Conservation (phyloP, 2,888 invertebrate genomes). For the Ophion costatus region DNA sequence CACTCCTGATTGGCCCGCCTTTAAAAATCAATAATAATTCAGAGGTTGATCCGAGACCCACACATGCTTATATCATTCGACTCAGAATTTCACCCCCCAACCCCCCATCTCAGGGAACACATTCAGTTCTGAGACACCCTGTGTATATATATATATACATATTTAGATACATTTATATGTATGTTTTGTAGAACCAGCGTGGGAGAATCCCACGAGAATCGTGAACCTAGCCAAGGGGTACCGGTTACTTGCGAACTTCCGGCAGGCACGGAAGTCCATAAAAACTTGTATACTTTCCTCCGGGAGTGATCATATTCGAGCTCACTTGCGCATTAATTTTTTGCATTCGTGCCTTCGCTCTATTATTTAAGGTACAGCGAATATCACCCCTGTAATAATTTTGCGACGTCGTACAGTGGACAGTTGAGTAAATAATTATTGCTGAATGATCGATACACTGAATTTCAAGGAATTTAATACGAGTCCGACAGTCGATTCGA, state of each 20-base stretch:
- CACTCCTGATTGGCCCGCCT: too few relatives aligned
- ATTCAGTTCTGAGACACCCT: too few relatives aligned
- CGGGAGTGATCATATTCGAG: constrained; percentile 46
- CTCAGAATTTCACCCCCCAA: too few relatives aligned
- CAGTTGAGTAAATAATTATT: background rate
- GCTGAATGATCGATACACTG: too few relatives aligned
- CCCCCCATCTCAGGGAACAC: too few relatives aligned
- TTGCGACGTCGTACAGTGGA: background rate
- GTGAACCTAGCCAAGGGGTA: constrained; percentile 47
- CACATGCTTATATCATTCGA: too few relatives aligned
- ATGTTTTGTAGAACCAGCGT: constrained; percentile 21
- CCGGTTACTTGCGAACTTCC: constrained; percentile 56
- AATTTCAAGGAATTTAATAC: too few relatives aligned
- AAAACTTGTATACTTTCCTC: constrained; percentile 38
- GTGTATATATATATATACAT: constrained; percentile 18
- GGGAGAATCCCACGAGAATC: constrained; percentile 56
- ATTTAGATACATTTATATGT: constrained; percentile 12
- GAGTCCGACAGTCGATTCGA: too few relatives aligned
- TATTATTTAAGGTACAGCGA: background rate
- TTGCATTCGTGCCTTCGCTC: background rate
- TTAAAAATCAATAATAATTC: too few relatives aligned
- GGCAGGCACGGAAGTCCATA: constrained; percentile 9
- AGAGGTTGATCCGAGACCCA: too few relatives aligned
- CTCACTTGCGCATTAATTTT: constrained; percentile 10
- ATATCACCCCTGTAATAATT: background rate